Evolutionary conservation across 2,888 invertebrate species (phyloP).

Genomic region (Leptinotarsa haldemani): DNA sequence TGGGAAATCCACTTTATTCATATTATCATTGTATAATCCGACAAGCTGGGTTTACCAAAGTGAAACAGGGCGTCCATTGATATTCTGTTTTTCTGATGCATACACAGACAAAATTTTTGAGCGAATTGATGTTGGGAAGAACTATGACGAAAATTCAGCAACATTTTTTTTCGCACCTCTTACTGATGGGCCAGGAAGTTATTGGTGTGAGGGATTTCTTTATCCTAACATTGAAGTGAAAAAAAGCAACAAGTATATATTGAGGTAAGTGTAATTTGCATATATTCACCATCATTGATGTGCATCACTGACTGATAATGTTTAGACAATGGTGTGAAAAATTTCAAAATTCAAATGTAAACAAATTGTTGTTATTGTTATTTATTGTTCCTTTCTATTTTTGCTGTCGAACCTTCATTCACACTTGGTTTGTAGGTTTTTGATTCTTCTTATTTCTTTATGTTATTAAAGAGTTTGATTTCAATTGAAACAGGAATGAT

Average conservation of each 20-base stretch:
- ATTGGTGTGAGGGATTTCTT: conserved; percentile 56
- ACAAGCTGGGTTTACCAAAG: conserved; percentile 31
- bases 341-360: too few species aligned
- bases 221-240: conserved; percentile 47
- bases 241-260: conserved; percentile 42
- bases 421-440: too few species aligned
- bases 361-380: too few species aligned
- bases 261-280: conserved; percentile 32
- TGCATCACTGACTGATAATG: too few species aligned
- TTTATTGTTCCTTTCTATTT: too few species aligned
- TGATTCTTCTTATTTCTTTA: too few species aligned
- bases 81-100: conserved; percentile 54
- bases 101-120: conserved; percentile 37
- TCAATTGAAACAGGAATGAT: too few species aligned
- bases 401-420: too few species aligned
- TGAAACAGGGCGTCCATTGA: conserved; percentile 33
- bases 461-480: too few species aligned
- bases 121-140: conserved; percentile 29
- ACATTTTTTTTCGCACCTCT: conserved; percentile 38
- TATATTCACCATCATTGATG: background rate
- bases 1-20: conserved; percentile 20
- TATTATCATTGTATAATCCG: conserved; percentile 31
- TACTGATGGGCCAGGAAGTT: conserved; percentile 50
- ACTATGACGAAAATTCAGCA: conserved; percentile 1
- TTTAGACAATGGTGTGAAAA: too few species aligned